phyloP scores from a whole-genome alignment of 2,797 vertebrate species.

The Poeciliopsis presidionis region DNA sequence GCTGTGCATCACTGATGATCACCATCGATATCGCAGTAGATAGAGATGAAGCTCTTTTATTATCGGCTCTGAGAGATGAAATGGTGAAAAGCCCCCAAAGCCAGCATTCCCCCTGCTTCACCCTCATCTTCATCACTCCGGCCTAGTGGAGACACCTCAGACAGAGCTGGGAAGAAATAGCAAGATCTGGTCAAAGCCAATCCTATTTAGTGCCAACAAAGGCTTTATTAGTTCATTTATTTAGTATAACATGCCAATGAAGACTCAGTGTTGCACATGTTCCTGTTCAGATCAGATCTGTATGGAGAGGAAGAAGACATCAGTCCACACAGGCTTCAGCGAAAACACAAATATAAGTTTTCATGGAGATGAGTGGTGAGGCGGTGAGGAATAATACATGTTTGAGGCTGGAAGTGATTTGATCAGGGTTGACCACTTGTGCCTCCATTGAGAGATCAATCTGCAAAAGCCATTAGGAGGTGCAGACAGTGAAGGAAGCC shows the following conservation, averaged over 20 bases:
- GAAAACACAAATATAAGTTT: neutral
- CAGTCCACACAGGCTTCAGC: neutral
- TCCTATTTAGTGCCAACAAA: neutral
- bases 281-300: neutral
- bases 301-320: neutral
- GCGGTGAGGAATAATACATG: neutral
- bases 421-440: neutral
- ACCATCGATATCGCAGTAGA: neutral
- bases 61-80: neutral
- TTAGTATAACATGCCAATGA: neutral
- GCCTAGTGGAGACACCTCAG: neutral
- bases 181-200: neutral
- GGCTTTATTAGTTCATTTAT: neutral
- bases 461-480: conserved; percentile 9
- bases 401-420: neutral
- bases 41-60: neutral
- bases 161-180: neutral
- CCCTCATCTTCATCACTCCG: neutral
- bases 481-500: neutral
- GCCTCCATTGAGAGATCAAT: neutral
- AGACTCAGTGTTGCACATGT: neutral
- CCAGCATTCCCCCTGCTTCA: neutral
- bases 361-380: neutral
- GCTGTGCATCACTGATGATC: neutral
- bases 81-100: neutral